These are phyloP conservation scores for Micropoecilia bifurca DNA, from an alignment of 2,797 vertebrate species.

Conservation along the genomic window DNA sequence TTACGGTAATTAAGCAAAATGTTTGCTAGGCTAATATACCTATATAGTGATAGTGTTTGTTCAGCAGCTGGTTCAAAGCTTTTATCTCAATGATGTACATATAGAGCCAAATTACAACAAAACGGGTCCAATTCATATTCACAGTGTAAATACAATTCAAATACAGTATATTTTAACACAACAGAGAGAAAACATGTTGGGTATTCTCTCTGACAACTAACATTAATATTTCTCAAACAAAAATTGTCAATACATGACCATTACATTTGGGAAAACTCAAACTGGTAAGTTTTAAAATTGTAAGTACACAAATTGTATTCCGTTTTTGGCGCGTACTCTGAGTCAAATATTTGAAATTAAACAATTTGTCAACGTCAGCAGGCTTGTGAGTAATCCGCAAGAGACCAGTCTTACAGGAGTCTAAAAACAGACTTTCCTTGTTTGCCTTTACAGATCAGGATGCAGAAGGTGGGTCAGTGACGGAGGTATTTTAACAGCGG, in stretches of 20 bases:
- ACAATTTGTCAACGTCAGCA: not conserved
- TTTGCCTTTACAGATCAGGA: conserved; percentile 17
- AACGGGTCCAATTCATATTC: not conserved
- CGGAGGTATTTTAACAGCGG: not conserved
- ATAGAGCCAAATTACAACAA: not conserved
- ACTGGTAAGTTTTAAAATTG: not conserved
- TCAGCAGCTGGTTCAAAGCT: not conserved
- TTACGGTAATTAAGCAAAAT: not conserved
- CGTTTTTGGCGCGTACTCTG: not conserved
- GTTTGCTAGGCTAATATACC: not conserved
- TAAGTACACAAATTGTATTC: not conserved
- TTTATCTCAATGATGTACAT: not conserved
- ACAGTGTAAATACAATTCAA: not conserved
- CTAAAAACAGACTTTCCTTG: not conserved
- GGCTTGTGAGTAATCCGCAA: not conserved
- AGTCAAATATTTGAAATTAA: not conserved
- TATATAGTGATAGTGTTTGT: not conserved
- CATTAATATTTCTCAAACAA: not conserved
- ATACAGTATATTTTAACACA: not conserved
- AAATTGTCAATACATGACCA: not conserved
- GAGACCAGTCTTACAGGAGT: conserved; percentile 22
- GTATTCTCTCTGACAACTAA: not conserved
- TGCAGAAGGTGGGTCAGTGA: not conserved
- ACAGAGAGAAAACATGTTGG: not conserved
- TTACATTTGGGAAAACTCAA: not conserved